Conservation (phyloP, 1,140 invertebrate species). For the Sinonovacula constricta region DNA sequence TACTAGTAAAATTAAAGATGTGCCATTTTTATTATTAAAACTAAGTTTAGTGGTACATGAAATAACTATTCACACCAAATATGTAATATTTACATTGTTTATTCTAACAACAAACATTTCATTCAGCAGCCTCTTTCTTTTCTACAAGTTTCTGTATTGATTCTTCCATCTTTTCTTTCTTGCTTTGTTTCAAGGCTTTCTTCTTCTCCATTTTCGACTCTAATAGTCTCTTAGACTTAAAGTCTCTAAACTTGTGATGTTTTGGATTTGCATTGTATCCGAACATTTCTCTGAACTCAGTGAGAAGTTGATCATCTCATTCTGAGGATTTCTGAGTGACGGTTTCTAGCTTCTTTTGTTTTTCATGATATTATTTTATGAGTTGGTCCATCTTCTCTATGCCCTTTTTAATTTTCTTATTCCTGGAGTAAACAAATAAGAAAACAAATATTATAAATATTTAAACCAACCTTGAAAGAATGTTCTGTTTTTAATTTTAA, state of each 20-base stretch:
- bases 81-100: too few relatives aligned
- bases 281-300: slow-evolving; percentile 26
- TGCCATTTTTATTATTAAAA: too few relatives aligned
- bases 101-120: too few relatives aligned
- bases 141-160: slow-evolving; percentile 17
- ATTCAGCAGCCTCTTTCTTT: too few relatives aligned
- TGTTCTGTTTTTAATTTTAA: neutral
- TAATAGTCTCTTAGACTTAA: neutral
- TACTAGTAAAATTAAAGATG: too few relatives aligned
- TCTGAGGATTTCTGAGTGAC: neutral
- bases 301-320: neutral
- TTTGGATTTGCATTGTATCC: slow-evolving; percentile 7
- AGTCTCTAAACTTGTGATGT: slow-evolving; percentile 11
- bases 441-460: neutral
- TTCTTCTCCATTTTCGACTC: slow-evolving; percentile 10
- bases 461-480: neutral
- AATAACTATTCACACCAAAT: too few relatives aligned
- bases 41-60: too few relatives aligned
- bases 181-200: slow-evolving; percentile 26
- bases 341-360: slow-evolving; percentile 7
- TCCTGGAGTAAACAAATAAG: neutral
- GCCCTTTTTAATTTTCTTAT: slow-evolving; percentile 29
- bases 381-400: slow-evolving; percentile 19
- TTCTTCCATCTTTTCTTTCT: slow-evolving; percentile 12
- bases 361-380: slow-evolving; percentile 11